phyloP scores from a whole-genome alignment of 2,113 vertebrate species.

The Vombatus ursinus region DNA sequence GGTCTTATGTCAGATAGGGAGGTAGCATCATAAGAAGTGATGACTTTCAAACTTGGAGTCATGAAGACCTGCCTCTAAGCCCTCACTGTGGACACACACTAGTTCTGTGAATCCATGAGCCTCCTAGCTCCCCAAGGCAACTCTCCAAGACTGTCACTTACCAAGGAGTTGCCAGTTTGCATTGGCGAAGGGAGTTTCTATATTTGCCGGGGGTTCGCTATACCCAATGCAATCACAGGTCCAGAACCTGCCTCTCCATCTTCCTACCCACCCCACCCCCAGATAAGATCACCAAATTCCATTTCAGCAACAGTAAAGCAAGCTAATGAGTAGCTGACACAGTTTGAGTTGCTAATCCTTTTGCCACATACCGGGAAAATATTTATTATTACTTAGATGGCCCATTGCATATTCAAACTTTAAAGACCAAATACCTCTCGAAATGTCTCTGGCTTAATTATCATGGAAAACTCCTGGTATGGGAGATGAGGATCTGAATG shows the following conservation, averaged over 20 bases:
- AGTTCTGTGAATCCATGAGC: not conserved
- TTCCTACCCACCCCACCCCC: no score
- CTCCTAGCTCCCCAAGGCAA: not conserved
- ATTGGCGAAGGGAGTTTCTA: not conserved
- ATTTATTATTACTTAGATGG: conserved; percentile 34
- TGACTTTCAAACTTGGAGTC: not conserved
- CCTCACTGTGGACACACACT: not conserved
- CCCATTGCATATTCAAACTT: conserved; percentile 9
- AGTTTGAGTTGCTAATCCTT: conserved; percentile 25
- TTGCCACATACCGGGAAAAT: conserved; percentile 11
- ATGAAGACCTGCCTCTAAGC: not conserved
- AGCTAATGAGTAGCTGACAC: conserved; percentile 42
- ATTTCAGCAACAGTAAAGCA: conserved; percentile 16
- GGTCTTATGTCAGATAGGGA: not conserved
- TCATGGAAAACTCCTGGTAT: not conserved
- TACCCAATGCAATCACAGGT: not conserved
- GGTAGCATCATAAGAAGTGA: not conserved
- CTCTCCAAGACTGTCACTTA: not conserved
- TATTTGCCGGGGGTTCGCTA: not conserved
- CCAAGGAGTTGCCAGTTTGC: not conserved
- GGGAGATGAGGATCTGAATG: not conserved
- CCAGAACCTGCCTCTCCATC: not conserved
- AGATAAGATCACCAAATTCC: not conserved
- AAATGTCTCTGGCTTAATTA: not conserved
- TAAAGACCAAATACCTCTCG: not conserved